Evolutionary conservation across 2,113 vertebrate genomes (phyloP).

Genomic region (Coturnix japonica): DNA sequence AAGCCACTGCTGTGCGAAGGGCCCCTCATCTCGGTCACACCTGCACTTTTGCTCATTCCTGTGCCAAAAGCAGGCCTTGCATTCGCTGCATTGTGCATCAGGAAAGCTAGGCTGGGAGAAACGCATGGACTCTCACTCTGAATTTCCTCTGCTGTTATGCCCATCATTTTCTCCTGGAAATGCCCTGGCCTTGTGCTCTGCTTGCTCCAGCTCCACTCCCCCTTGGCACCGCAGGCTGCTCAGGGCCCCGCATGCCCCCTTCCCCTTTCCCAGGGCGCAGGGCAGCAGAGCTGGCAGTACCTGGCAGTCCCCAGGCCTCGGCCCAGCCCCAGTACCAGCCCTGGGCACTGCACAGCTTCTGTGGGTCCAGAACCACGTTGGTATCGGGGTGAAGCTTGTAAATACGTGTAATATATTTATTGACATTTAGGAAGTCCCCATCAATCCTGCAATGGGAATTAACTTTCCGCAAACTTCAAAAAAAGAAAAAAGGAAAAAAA

Average conservation of each 20-base stretch:
- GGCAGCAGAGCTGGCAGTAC: no score
- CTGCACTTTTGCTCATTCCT: conserved; percentile 58
- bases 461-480: conserved; percentile 54
- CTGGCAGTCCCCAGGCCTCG: no score
- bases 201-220: neutral
- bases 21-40: conserved; percentile 18
- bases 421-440: conserved; percentile 69
- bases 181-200: neutral
- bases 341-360: neutral
- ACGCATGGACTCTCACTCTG: neutral
- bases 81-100: neutral
- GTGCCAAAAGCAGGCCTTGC: conserved; percentile 64
- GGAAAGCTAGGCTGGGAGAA: neutral
- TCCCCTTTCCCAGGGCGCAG: no score
- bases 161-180: neutral
- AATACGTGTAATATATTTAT: conserved; percentile 81
- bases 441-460: conserved; percentile 44
- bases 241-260: no score
- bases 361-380: neutral
- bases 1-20: neutral
- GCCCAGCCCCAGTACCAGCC: no score
- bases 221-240: no score
- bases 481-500: conserved; percentile 68
- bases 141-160: neutral
- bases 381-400: conserved; percentile 57